Conservation (phyloP, 2,888 invertebrate species). For the Leptarthrus brevirostris region DNA sequence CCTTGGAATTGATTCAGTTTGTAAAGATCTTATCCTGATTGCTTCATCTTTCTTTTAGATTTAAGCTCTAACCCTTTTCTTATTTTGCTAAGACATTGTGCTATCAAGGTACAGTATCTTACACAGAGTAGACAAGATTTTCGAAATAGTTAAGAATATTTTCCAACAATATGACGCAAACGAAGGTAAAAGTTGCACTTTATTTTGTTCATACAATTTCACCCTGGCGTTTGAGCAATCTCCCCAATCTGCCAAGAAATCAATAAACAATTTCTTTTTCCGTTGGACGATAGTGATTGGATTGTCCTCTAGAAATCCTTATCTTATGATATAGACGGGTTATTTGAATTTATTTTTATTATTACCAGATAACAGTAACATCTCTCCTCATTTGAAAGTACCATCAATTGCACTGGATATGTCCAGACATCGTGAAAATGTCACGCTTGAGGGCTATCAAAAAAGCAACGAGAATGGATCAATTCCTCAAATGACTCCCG, state of each 20-base stretch:
- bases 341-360: conserved; percentile 13
- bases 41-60: neutral
- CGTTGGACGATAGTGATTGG: neutral
- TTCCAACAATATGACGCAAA: conserved; percentile 2
- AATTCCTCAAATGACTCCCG: neutral
- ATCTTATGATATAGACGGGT: neutral
- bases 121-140: neutral
- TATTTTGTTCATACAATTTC: neutral
- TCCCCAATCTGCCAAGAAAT: neutral
- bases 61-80: neutral
- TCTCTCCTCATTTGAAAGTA: conserved; percentile 1
- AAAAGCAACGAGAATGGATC: neutral
- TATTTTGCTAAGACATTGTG: neutral
- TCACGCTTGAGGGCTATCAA: neutral
- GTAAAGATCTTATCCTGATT: neutral
- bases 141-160: too few relatives aligned
- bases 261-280: neutral
- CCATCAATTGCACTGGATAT: conserved; percentile 38
- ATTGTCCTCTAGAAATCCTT: neutral
- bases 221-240: conserved; percentile 9
- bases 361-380: conserved; percentile 17
- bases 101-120: too few relatives aligned
- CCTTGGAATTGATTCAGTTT: conserved; percentile 14
- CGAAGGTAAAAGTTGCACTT: neutral
- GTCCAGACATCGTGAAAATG: conserved; percentile 2